Base-by-base conservation (phyloP, 2,888 invertebrate genomes). In the Oscheius sp. region DNA sequence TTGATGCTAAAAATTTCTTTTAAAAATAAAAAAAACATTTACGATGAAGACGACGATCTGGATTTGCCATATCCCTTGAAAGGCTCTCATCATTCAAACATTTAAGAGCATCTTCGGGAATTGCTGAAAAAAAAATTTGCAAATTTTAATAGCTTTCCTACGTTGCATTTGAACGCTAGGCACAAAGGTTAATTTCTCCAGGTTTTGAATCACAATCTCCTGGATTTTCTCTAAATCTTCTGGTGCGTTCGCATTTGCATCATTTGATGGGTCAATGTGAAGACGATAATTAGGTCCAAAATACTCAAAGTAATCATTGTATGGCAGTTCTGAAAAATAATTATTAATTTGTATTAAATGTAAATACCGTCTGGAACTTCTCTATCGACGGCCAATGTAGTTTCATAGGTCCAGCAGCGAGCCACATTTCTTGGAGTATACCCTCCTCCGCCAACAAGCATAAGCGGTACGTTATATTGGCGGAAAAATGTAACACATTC, bases 361-460 rank as follows among this genome's bases (percentile, higher is more conserved):
- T 20, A 29, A 50, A 39, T 1, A 80, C 80, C 74, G 73, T 85
- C 79, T 5, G 80, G 67, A 10, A 85, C 79, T 25, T 82, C 82
- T 50, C 76, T 74, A 66, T 81, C 76, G 23, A 85, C 81, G 20
- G 85, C 85, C 48, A 85, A 65, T 10, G 96, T 95, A 1, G 98
- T 98, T 88, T 98, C 98, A 86, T 95, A 96, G 0, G 98, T 96
- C 98, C 98, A 99, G 86, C 97, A 97, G 57, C 80, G 65, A 4
- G 80, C 84, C 6, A 81, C 81, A 68, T 85, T 86, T 48, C 85
- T 72, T 29, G 85, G 85, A 52, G 80, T 81, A 67, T 81, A 81
- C 46, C 76, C 76, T 27, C 65, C 66, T 2, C 97, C 97, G 3
- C 98, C 97, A 45, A 99, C 93, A 89, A 98, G 92, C 83, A 98